Conservation (phyloP, 2,888 invertebrate species). For the Machimus rusticus region DNA sequence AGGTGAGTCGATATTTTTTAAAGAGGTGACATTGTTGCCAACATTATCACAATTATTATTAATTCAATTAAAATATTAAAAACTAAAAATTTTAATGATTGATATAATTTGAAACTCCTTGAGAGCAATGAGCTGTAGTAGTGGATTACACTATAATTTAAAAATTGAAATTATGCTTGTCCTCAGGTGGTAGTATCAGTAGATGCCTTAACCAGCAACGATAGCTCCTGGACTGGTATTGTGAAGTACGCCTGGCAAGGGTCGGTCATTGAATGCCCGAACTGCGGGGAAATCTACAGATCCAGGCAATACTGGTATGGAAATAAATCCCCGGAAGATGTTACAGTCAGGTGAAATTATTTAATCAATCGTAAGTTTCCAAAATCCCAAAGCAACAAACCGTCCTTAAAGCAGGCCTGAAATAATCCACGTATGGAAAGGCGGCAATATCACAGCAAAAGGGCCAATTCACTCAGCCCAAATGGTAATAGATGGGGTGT, state of each 20-base stretch:
- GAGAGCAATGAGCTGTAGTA: neutral
- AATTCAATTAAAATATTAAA: no score
- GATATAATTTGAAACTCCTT: no score
- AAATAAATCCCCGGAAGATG: conserved; percentile 73
- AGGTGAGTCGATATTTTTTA: conserved; percentile 55
- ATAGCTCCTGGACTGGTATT: conserved; percentile 71
- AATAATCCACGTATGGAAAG: conserved; percentile 75
- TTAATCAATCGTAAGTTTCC: conserved; percentile 63
- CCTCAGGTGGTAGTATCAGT: conserved; percentile 54
- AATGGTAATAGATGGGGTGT: conserved; percentile 71
- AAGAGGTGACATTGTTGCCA: no score
- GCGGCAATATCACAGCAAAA: conserved; percentile 64
- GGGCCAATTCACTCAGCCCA: conserved; percentile 68
- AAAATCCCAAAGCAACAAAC: neutral
- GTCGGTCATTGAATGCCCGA: conserved; percentile 77
- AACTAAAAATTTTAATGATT: no score
- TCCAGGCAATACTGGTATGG: conserved; percentile 83
- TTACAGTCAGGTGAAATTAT: conserved; percentile 63
- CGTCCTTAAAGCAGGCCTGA: conserved; percentile 63
- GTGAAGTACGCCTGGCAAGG: conserved; percentile 82
- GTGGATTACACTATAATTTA: neutral
- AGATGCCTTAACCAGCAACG: conserved; percentile 55
- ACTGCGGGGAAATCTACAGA: conserved; percentile 68
- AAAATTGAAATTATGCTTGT: neutral
- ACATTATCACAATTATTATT: no score